Percentiles rank a stretch among this genome's conserved stretches.
phyloP scores from a whole-genome alignment of 2,113 vertebrate genomes.

The Mustelus asterias region DNA sequence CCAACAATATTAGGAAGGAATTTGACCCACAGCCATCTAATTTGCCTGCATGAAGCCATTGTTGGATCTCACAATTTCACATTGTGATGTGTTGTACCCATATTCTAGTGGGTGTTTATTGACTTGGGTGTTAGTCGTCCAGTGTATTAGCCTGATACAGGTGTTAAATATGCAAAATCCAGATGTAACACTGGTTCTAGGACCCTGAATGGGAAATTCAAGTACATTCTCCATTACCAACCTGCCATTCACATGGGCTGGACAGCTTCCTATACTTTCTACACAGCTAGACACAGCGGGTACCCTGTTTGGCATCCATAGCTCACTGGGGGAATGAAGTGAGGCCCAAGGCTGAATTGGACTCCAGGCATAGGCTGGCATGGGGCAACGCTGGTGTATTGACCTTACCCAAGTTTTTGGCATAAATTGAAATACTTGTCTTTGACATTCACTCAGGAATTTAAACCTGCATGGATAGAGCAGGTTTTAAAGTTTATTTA shows the following conservation, averaged over 20 bases:
- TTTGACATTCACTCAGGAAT: not conserved
- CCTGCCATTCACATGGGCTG: not conserved
- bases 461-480: not conserved
- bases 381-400: not conserved
- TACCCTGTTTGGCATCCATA: not conserved
- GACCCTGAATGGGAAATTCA: not conserved
- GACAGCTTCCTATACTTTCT: no score
- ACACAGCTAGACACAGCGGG: not conserved
- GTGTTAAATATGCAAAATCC: no score
- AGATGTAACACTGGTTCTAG: no score
- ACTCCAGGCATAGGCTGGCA: not conserved
- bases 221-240: not conserved
- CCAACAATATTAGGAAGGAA: not conserved
- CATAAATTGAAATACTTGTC: not conserved
- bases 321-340: not conserved
- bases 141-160: no score
- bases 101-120: not conserved
- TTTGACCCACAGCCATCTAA: not conserved
- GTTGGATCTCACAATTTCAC: not conserved
- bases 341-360: not conserved
- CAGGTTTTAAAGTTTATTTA: no score
- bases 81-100: not conserved
- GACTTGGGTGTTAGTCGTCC: not conserved
- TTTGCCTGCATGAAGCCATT: not conserved
- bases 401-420: not conserved